These are phyloP conservation scores for Oostethus manadensis DNA, from an alignment of 2,113 vertebrate species.

Conservation along the genomic window DNA sequence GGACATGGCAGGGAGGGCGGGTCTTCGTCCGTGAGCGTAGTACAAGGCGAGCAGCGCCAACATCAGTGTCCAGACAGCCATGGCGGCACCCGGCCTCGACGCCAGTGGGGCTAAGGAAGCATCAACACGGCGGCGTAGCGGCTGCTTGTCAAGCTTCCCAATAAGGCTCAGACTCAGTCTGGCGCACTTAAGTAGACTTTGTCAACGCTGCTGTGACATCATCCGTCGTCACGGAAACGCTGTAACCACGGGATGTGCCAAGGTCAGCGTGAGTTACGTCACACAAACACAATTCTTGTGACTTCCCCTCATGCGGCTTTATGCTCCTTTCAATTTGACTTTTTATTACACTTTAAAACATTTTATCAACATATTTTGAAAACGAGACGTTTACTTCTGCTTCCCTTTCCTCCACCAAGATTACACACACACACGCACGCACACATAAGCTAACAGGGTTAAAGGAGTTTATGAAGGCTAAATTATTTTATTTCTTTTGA, in stretches of 20 bases:
- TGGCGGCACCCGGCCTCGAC: slow-evolving; percentile 3
- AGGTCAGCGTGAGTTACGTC: background rate
- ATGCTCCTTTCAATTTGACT: too few species aligned
- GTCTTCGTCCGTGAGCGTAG: slow-evolving; percentile 14
- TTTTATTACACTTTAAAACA: too few species aligned
- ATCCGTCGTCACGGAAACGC: background rate
- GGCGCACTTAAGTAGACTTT: background rate
- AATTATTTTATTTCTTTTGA: background rate
- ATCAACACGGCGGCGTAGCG: background rate
- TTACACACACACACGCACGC: background rate
- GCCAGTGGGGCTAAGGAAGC: background rate
- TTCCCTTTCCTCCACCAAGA: slow-evolving; percentile 12
- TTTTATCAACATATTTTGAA: slow-evolving; percentile 3
- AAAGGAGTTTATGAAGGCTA: background rate
- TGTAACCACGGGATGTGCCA: background rate
- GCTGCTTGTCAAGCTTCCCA: background rate
- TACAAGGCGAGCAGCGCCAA: background rate
- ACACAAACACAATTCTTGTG: background rate
- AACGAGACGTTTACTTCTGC: slow-evolving; percentile 40
- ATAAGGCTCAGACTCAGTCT: too few species aligned
- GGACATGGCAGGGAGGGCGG: slow-evolving; percentile 25
- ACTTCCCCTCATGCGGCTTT: too few species aligned
- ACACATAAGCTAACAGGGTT: background rate
- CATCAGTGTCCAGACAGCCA: slow-evolving; percentile 16
- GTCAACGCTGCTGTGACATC: background rate